These are phyloP conservation scores for Irena cyanogastra DNA, from an alignment of 2,113 vertebrate species.

Conservation along the genomic window DNA sequence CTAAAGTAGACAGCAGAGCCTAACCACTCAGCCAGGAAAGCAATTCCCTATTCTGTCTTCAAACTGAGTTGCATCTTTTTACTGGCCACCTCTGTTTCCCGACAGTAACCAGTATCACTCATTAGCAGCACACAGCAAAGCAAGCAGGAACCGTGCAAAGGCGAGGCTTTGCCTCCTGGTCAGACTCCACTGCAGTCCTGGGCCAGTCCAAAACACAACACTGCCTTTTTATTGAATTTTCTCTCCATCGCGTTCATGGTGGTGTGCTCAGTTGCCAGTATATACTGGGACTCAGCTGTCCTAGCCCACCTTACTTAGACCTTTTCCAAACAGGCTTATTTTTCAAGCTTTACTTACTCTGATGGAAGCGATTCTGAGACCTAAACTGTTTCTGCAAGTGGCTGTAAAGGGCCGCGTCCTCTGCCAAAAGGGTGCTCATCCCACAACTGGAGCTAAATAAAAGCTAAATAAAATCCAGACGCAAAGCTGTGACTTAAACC, in stretches of 20 bases:
- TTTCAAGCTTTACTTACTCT: neutral
- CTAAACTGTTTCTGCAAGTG: neutral
- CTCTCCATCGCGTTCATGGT: neutral
- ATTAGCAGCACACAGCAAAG: neutral
- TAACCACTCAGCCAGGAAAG: neutral
- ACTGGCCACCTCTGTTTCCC: neutral
- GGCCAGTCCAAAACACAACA: neutral
- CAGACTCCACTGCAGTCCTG: neutral
- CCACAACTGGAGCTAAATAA: neutral
- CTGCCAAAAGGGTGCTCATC: neutral
- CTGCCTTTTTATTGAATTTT: neutral
- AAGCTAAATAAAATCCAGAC: neutral
- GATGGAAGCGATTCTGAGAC: neutral
- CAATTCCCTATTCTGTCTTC: neutral
- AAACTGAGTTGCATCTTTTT: neutral
- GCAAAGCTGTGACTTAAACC: neutral
- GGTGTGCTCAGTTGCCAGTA: neutral
- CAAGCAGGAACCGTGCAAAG: neutral
- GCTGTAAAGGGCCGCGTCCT: neutral
- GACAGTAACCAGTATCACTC: neutral
- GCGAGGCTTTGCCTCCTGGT: neutral
- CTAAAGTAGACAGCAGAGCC: neutral
- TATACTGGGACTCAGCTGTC: neutral
- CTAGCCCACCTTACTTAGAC: neutral
- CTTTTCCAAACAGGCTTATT: neutral